Percentiles rank a stretch among this genome's conserved stretches.
These are phyloP conservation scores for Todus mexicanus DNA, from an alignment of 2,797 vertebrate species.

Conservation along the genomic window DNA sequence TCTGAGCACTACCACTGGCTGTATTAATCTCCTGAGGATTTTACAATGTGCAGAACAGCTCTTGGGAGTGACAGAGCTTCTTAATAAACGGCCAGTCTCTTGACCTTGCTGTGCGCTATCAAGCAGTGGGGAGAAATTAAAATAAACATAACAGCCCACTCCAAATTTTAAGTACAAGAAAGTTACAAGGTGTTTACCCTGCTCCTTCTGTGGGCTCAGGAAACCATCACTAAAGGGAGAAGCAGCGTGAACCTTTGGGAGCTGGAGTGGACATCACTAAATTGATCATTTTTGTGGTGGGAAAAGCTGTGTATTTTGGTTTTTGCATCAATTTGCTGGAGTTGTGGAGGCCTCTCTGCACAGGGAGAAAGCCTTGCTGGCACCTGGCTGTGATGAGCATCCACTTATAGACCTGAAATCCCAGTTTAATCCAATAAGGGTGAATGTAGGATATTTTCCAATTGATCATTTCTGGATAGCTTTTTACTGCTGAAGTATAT, in stretches of 20 bases:
- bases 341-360: not conserved
- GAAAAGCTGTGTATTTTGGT: not conserved
- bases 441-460: not conserved
- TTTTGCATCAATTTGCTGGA: not conserved
- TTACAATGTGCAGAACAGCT: not conserved
- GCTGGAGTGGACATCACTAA: not conserved
- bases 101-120: not conserved
- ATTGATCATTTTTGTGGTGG: fast-evolving
- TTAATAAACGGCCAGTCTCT: not conserved
- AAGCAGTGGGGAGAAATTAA: not conserved
- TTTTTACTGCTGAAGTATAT: not conserved
- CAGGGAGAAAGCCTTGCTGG: not conserved
- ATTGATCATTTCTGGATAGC: not conserved
- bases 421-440: not conserved
- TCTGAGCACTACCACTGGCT: not conserved
- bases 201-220: fast-evolving
- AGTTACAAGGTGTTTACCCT: not conserved
- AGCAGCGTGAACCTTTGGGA: not conserved
- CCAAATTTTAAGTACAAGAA: too few species aligned
- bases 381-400: not conserved
- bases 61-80: not conserved
- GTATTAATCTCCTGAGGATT: not conserved
- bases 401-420: not conserved
- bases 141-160: not conserved
- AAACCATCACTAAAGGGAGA: not conserved